A percentile compares a stretch with the other conserved stretches of the same genome.
Conservation (phyloP, 2,797 vertebrate species). For the Sebastiscus albofasciatus region DNA sequence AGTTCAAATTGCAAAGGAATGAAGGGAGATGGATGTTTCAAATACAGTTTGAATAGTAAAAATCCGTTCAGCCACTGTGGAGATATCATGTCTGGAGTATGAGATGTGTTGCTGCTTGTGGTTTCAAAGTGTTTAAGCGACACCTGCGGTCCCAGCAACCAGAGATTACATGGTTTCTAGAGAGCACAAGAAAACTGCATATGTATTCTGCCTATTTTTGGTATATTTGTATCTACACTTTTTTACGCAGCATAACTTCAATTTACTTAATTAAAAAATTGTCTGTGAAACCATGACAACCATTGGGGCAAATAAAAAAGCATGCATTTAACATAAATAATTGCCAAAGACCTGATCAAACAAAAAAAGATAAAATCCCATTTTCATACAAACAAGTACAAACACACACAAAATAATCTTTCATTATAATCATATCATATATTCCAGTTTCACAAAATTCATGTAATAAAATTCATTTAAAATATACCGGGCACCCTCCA, state of each 20-base stretch:
- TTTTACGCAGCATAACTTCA: no score
- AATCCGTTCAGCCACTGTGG: background rate
- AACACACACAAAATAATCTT: background rate
- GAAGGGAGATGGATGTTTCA: background rate
- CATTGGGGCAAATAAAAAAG: background rate
- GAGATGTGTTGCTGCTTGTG: no score
- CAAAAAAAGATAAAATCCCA: background rate
- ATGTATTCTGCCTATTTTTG: no score
- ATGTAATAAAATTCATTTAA: slow-evolving; percentile 11
- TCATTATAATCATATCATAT: background rate
- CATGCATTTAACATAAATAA: background rate
- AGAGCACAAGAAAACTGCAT: no score
- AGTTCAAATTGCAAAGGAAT: background rate
- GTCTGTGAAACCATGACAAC: background rate
- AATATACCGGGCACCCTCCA: background rate
- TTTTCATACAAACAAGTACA: background rate
- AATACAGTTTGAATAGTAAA: background rate
- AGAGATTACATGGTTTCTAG: no score
- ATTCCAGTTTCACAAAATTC: background rate
- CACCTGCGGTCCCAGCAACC: no score
- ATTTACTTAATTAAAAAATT: no score
- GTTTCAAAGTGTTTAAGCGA: no score
- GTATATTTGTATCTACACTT: no score
- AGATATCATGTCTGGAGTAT: no score
- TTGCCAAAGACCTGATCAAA: background rate